Evolutionary conservation across 1,140 invertebrate genomes (phyloP), one percentile per base, ranked within the genome.

Genomic region (Neodiprion virginianus): DNA sequence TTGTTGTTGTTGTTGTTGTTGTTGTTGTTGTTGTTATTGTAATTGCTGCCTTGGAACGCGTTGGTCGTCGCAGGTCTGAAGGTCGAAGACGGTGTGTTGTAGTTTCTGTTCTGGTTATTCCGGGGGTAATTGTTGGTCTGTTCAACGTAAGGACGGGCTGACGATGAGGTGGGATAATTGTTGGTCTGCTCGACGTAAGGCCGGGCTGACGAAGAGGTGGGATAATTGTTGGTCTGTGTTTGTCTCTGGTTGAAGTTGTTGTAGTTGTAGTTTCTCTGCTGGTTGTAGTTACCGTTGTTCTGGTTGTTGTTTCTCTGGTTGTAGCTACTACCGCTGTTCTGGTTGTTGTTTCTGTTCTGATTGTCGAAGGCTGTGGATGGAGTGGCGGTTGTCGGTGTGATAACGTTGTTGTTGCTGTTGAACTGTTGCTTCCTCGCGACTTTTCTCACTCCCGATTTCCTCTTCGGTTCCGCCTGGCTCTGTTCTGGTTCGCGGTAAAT

Each of bases 381-480:
- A 67, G 49, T 68, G 1, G 80, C 76, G 10, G 82, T 82, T 2
- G 80, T 84, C 0, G 83, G 71, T 1, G 72, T 74, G 21, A 84
- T 83, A 67, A 79, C n/a, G 48, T 76, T 73, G 12, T 74, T 79
- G 12, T 76, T 77, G 48, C 80, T 81, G 10, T 76, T 82, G 48
- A 77, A 80, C 47, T 81, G 80, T 23, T 85, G 85, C 14, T 89
- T 88, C 10, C 88, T 84, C 47, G 77, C 88, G 82, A 82, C 79
- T 83, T 82, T 89, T 79, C 84, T 86, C 75, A 81, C 78, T 73
- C 75, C 86, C 73, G 83, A 72, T 76, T 88, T 86, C 78, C 87
- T 87, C 75, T 86, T 85, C 23, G 81, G 76, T 77, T 90, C 84
- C 2, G 28, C 28, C 73, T 85, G 72, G 80, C 68, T 67, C 75